Percentiles rank a stretch among this genome's conserved stretches.
phyloP scores from a whole-genome alignment of 2,113 vertebrate genomes.

The Zingel zingel region DNA sequence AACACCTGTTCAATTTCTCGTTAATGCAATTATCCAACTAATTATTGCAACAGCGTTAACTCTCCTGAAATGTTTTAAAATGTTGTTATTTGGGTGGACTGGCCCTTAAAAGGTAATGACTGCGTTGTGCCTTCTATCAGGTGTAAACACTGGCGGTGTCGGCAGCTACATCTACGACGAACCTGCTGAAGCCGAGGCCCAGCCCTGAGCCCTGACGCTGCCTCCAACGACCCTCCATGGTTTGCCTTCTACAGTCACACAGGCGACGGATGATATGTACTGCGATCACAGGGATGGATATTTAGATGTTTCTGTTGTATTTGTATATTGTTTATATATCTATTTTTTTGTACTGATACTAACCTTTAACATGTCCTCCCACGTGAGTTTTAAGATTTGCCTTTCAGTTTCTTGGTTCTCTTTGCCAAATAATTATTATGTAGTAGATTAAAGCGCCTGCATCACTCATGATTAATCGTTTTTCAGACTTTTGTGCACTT shows the following conservation, averaged over 20 bases:
- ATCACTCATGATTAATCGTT: conserved; percentile 33
- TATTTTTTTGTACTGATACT: conserved; percentile 70
- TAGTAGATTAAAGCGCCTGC: conserved; percentile 16
- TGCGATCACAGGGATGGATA: conserved; percentile 56
- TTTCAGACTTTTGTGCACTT: conserved; percentile 62
- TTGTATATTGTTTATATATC: conserved; percentile 74
- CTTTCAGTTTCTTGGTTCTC: conserved; percentile 63
- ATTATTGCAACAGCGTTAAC: background rate
- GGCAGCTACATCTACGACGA: conserved; percentile 96
- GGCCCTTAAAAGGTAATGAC: background rate
- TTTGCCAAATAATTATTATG: conserved; percentile 63
- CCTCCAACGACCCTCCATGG: background rate
- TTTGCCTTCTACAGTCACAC: conserved; percentile 51
- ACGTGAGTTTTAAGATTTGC: conserved; percentile 41
- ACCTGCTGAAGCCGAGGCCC: conserved; percentile 82
- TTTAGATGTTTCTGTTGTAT: conserved; percentile 60
- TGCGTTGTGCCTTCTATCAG: conserved; percentile 68
- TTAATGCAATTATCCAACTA: too few species aligned
- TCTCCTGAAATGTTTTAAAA: background rate
- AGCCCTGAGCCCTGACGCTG: conserved; percentile 80
- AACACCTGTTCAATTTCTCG: too few species aligned
- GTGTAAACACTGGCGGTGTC: conserved; percentile 94
- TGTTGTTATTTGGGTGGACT: background rate
- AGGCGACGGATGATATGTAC: conserved; percentile 40
- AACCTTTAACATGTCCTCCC: conserved; percentile 56